Evolutionary conservation across 2,888 invertebrate species (phyloP).

Genomic region (Eledona agricola): DNA sequence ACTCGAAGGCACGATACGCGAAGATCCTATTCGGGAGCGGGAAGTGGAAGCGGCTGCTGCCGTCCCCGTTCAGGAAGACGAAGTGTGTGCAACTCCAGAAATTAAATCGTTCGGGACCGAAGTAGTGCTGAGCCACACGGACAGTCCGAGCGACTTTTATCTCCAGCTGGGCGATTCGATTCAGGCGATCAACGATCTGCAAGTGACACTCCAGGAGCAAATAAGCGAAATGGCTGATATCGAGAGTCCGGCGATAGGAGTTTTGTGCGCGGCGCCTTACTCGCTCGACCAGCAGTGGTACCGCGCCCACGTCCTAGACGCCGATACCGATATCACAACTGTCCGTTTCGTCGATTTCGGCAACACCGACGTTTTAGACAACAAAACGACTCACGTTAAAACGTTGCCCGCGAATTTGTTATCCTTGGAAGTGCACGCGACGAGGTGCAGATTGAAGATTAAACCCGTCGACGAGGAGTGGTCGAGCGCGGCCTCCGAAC

Average conservation of each 20-base stretch:
- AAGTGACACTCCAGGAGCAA: constrained; percentile 71
- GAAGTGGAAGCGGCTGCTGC: neutral
- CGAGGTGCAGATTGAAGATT: constrained; percentile 74
- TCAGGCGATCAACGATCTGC: constrained; percentile 68
- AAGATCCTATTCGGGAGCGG: no score
- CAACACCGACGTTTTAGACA: constrained; percentile 78
- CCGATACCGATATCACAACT: constrained; percentile 78
- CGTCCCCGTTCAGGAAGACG: neutral
- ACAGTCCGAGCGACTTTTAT: constrained; percentile 80
- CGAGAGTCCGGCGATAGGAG: constrained; percentile 68
- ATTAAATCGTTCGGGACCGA: constrained; percentile 25
- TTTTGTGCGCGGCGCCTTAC: constrained; percentile 80
- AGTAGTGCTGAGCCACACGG: constrained; percentile 76
- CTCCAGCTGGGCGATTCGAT: constrained; percentile 71
- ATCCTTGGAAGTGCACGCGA: constrained; percentile 66
- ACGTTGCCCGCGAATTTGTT: constrained; percentile 69
- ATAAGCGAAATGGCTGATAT: constrained; percentile 65
- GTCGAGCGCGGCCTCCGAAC: constrained; percentile 67
- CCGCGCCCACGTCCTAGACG: constrained; percentile 86
- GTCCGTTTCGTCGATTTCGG: constrained; percentile 83
- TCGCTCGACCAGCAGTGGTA: constrained; percentile 90
- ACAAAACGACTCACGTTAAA: constrained; percentile 69
- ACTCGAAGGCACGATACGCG: constrained; percentile 5
- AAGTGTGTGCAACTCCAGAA: neutral
- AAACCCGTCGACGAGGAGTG: constrained; percentile 72